Conservation (phyloP, 2,113 vertebrate genomes). For the Lethenteron camtschaticum region DNA sequence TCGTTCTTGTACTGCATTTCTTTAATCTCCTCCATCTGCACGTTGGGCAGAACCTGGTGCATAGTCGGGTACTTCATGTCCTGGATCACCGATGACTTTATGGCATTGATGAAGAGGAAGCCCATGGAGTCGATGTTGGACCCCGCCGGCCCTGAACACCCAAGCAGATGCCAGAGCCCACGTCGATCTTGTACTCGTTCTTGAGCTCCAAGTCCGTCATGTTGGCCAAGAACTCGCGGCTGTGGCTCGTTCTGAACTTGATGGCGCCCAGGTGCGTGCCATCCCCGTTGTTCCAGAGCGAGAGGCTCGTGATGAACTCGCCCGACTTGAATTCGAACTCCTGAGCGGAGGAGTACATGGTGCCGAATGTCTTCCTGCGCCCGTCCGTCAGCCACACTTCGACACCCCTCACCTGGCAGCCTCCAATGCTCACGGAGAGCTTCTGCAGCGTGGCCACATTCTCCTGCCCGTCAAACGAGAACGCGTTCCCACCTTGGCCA, state of each 20-base stretch:
- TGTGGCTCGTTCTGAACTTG: constrained; percentile 11
- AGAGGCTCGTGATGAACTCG: constrained; percentile 12
- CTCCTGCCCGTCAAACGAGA: constrained; percentile 9
- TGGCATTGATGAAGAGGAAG: constrained; percentile 12
- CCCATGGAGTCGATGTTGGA: constrained; percentile 8
- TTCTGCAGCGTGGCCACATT: constrained; percentile 12
- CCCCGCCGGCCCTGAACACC: constrained; percentile 10
- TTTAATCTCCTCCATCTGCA: constrained; percentile 10
- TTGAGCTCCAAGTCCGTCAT: constrained; percentile 13
- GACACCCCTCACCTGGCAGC: constrained; percentile 11
- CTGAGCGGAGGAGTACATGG: neutral
- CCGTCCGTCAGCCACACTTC: constrained; percentile 12
- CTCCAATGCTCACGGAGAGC: constrained; percentile 11
- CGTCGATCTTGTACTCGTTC: constrained; percentile 11
- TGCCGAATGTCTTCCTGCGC: constrained; percentile 4
- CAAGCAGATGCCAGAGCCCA: constrained; percentile 13
- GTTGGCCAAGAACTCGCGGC: constrained; percentile 8
- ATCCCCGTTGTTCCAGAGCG: constrained; percentile 14
- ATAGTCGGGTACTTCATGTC: constrained; percentile 13
- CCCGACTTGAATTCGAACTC: constrained; percentile 12
- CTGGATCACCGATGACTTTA: constrained; percentile 9
- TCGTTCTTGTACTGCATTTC: constrained; percentile 7
- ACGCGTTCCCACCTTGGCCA: neutral
- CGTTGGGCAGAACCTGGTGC: constrained; percentile 5
- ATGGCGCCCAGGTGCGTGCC: constrained; percentile 14